Conservation (phyloP, 2,888 invertebrate species). For the Brenthis hecate region DNA sequence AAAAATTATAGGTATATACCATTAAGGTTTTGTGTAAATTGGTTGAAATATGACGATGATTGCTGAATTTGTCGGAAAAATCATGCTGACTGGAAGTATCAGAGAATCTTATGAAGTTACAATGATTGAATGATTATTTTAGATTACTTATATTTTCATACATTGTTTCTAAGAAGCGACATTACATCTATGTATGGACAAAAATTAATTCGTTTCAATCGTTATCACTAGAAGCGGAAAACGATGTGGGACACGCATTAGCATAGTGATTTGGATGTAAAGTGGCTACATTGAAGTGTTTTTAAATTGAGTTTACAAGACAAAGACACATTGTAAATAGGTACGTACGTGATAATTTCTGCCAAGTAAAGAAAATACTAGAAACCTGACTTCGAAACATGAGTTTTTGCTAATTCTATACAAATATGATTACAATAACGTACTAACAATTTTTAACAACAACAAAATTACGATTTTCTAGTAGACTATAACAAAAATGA, state of each 20-base stretch:
- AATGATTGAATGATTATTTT: too few relatives aligned
- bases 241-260: constrained; percentile 20
- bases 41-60: too few relatives aligned
- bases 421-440: neutral
- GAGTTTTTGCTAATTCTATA: constrained; percentile 3
- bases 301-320: constrained; percentile 11
- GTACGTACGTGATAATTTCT: constrained; percentile 26
- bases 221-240: constrained; percentile 25
- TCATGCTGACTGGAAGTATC: too few relatives aligned
- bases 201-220: constrained; percentile 29
- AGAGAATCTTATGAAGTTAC: too few relatives aligned
- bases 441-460: too few relatives aligned
- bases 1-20: too few relatives aligned
- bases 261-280: constrained; percentile 20
- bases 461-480: too few relatives aligned
- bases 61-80: too few relatives aligned
- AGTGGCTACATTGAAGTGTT: constrained; percentile 23
- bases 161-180: constrained; percentile 25
- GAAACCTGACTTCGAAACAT: constrained; percentile 3
- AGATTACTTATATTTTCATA: too few relatives aligned
- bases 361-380: constrained; percentile 29
- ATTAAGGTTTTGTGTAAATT: too few relatives aligned
- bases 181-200: constrained; percentile 30
- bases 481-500: too few relatives aligned
- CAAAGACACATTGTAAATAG: constrained; percentile 20